A percentile compares a stretch with the other conserved stretches of the same genome.
Conservation (phyloP, 2,888 invertebrate genomes). For the Steinernema scapterisci region DNA sequence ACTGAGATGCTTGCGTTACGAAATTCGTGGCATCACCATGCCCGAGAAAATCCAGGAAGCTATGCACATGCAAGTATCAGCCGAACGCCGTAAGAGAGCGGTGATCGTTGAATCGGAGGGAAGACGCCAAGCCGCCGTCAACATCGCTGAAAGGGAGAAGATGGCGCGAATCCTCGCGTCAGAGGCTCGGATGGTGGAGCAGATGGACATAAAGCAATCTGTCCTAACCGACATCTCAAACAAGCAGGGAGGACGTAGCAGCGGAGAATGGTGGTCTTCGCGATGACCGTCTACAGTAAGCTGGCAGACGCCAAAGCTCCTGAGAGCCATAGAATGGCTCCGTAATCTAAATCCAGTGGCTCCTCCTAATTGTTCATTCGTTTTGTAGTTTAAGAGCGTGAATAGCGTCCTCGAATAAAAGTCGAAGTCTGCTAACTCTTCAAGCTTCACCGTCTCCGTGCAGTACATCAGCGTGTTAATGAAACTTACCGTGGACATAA, state of each 20-base stretch:
- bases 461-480: no score
- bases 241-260: conserved; percentile 79
- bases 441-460: no score
- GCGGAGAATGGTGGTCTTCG: conserved; percentile 73
- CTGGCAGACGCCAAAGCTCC: conserved; percentile 3
- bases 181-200: conserved; percentile 89
- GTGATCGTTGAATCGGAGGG: conserved; percentile 93
- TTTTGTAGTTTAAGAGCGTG: no score
- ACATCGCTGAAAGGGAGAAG: conserved; percentile 90
- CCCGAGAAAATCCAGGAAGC: conserved; percentile 93
- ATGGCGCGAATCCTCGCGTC: conserved; percentile 88
- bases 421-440: no score
- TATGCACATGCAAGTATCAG: conserved; percentile 98
- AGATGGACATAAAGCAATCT: conserved; percentile 79
- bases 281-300: conserved; percentile 59
- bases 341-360: no score
- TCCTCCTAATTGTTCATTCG: no score
- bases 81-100: conserved; percentile 92
- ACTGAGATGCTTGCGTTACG: conserved; percentile 90
- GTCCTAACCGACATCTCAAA: conserved; percentile 76
- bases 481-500: no score
- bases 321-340: no score
- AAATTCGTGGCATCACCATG: conserved; percentile 86
- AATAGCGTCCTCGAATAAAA: no score
- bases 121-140: conserved; percentile 78